Evolutionary conservation across 2,888 invertebrate genomes (phyloP).

Genomic region (Zonitis immaculata): DNA sequence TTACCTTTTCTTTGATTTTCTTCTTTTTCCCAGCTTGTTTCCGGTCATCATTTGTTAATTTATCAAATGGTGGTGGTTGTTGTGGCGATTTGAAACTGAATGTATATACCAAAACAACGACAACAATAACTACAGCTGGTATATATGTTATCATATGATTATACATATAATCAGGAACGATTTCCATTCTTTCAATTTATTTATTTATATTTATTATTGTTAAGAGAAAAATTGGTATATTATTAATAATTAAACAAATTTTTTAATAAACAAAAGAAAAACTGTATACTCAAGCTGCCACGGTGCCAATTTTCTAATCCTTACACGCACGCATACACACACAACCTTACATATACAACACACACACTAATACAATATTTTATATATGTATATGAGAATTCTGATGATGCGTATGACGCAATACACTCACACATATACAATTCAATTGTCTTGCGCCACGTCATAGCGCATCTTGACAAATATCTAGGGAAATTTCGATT

Average conservation of each 20-base stretch:
- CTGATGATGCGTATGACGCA: constrained; percentile 69
- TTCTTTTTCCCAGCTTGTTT: constrained; percentile 65
- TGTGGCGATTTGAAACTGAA: constrained; percentile 44
- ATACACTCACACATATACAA: constrained; percentile 47
- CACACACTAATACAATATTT: constrained; percentile 26
- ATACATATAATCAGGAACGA: constrained; percentile 56
- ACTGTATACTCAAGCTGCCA: constrained; percentile 28
- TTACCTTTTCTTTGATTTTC: constrained; percentile 68
- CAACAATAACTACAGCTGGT: constrained; percentile 51
- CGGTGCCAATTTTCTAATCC: constrained; percentile 20
- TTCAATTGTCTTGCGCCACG: constrained; percentile 28
- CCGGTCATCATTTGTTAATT: constrained; percentile 63
- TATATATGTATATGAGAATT: constrained; percentile 35
- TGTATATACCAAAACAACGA: constrained; percentile 36
- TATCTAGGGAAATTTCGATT: constrained; percentile 7
- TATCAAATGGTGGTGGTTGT: constrained; percentile 76
- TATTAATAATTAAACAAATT: constrained; percentile 2
- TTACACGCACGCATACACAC: constrained; percentile 11
- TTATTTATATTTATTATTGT: not conserved
- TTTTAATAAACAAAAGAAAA: constrained; percentile 7
- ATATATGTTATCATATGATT: constrained; percentile 55
- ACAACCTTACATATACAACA: too few species aligned
- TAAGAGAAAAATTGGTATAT: constrained; percentile 6
- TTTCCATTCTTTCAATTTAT: constrained; percentile 51
- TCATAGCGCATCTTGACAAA: constrained; percentile 25